A percentile compares a stretch with the other conserved stretches of the same genome.
Evolutionary conservation across 2,797 vertebrate species (phyloP).

Genomic region (Pseudochirops corinnae): DNA sequence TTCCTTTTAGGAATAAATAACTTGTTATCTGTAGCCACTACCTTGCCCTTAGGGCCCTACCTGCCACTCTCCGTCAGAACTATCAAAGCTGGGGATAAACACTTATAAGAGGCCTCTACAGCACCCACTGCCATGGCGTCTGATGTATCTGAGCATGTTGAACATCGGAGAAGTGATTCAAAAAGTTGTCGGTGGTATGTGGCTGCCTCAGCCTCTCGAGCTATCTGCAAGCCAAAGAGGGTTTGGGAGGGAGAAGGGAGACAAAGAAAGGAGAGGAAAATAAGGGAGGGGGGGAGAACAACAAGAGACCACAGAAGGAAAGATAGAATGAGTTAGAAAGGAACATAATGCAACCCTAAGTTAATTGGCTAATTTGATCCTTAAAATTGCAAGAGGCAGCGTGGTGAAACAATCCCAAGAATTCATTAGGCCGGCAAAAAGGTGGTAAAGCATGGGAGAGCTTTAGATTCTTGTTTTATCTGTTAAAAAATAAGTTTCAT

Average conservation of each 20-base stretch:
- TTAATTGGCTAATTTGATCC: constrained; percentile 75
- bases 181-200: constrained; percentile 90
- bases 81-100: constrained; percentile 95
- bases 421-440: neutral
- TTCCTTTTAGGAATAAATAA: constrained; percentile 14
- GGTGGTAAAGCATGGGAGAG: neutral
- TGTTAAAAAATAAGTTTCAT: neutral
- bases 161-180: constrained; percentile 90
- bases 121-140: constrained; percentile 97
- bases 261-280: constrained; percentile 56
- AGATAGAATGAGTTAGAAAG: constrained; percentile 83
- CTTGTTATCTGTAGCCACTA: constrained; percentile 28
- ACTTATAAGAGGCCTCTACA: constrained; percentile 98
- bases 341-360: constrained; percentile 67
- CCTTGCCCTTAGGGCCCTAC: constrained; percentile 89
- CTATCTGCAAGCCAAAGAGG: constrained; percentile 87
- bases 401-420: constrained; percentile 46
- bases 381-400: constrained; percentile 59
- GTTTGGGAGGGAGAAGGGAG: constrained; percentile 63
- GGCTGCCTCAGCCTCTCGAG: constrained; percentile 90
- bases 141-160: constrained; percentile 90
- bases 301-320: constrained; percentile 79
- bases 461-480: neutral
- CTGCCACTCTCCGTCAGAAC: constrained; percentile 99
- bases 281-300: constrained; percentile 28